Conservation (phyloP, 2,113 vertebrate species). For the Microcebus lehilahytsara region DNA sequence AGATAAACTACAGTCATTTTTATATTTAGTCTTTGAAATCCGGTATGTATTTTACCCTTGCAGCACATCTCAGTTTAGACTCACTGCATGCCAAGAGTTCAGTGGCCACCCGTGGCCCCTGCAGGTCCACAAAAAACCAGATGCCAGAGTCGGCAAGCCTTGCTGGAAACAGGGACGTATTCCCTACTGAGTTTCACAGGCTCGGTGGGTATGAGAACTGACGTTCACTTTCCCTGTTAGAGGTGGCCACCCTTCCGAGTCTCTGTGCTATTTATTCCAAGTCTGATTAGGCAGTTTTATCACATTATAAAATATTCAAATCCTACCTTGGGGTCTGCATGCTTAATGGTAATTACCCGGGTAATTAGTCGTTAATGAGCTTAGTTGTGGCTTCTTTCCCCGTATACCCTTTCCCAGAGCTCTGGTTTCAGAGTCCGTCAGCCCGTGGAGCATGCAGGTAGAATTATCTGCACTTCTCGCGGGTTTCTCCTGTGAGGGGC, state of each 20-base stretch:
- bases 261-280: background rate
- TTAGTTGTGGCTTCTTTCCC: background rate
- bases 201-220: background rate
- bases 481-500: background rate
- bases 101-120: background rate
- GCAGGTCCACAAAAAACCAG: background rate
- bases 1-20: no score
- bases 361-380: background rate
- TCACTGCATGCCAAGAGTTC: background rate
- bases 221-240: background rate
- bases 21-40: background rate
- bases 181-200: background rate
- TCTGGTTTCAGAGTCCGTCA: background rate
- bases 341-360: background rate
- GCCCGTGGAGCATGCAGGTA: background rate
- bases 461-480: background rate
- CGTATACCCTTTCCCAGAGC: background rate
- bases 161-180: background rate
- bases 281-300: background rate
- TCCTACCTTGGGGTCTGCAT: background rate
- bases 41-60: background rate
- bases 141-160: background rate
- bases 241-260: background rate
- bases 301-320: slow-evolving; percentile 1
- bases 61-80: background rate